Evolutionary conservation across 30 jellyfish, hydroid and myxozoan genomes (phyloP), one percentile per base, ranked within the genome.

Genomic region (Chrysaora quinquecirrha): DNA sequence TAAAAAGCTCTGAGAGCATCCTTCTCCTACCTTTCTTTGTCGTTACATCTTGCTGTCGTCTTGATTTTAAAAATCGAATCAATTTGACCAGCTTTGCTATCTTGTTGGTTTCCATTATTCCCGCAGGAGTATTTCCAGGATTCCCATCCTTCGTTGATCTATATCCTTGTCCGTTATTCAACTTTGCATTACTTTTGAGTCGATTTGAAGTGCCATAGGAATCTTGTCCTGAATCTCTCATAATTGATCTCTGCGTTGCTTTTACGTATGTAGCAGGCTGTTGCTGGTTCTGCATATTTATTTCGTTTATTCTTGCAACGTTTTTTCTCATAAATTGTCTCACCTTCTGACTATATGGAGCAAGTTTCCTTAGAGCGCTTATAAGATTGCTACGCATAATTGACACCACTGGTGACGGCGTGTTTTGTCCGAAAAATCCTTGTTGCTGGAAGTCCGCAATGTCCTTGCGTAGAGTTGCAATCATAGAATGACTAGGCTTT

Each of bases 281-380:
- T 7, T 52, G 24, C 25, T 20, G 29, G 4, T 3, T 9, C 25
- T 52, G 68, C 27, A 3, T 52, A 2, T 9, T 52, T 3, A 52
- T 1, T 12, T 14, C 43, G 50, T 80, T 69, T 21, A 69, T 34
- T 20, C 75, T 34, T 16, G 30, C 76, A 23, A 10, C 49, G 30
- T 80, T 80, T 49, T 29, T 30, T 20, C 46, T 82, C 50, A 82
- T 69, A 31, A 20, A 68, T 1, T 68, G 58, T 60, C 85, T 71
- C 23, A 82, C 48, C 46, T 61, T 49, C 60, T 48, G n/a, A 56
- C 85, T 82, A 56, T 68, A 82, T 7, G 92, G 92, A 4, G 85
- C 92, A n/a, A 82, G 76, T 34, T 71, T 82, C 65, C 32, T 46
- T 73, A 82, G 31, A 1, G 72, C 77, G 10, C 49, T 60, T 18